Percentiles rank a stretch among this genome's conserved stretches.
Evolutionary conservation across 2,888 invertebrate genomes (phyloP).

Genomic region (Epinotia bilunana): DNA sequence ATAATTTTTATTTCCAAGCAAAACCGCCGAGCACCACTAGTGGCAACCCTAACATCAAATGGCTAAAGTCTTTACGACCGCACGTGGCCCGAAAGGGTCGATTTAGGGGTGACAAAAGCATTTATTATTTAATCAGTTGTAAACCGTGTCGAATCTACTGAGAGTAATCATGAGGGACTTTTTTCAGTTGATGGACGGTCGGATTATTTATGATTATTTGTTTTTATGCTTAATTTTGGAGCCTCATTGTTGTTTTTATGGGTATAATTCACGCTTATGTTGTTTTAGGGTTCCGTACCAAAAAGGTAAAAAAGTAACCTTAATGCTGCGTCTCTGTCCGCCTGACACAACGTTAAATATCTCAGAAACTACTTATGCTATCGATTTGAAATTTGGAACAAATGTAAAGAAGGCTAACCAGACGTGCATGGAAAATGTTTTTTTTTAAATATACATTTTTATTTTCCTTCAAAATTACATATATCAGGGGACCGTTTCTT

Average conservation of each 20-base stretch:
- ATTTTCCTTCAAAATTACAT: too few relatives aligned
- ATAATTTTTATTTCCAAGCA: neutral
- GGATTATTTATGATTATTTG: conserved; percentile 39
- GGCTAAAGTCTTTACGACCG: conserved; percentile 26
- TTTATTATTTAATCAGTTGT: conserved; percentile 44
- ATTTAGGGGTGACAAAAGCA: conserved; percentile 42
- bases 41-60: conserved; percentile 12
- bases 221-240: conserved; percentile 30
- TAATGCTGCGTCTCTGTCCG: too few relatives aligned
- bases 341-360: too few relatives aligned
- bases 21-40: neutral
- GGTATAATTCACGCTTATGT: neutral
- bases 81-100: conserved; percentile 34
- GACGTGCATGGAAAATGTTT: too few relatives aligned
- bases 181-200: conserved; percentile 14
- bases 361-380: too few relatives aligned
- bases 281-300: neutral
- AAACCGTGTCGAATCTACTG: conserved; percentile 36
- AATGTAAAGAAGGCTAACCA: too few relatives aligned
- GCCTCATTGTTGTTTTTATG: conserved; percentile 11
- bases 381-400: too few relatives aligned
- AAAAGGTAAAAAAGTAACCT: too few relatives aligned
- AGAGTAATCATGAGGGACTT: conserved; percentile 24
- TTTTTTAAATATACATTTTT: too few relatives aligned
- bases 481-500: too few relatives aligned